These are phyloP conservation scores for Heliothis peltigera DNA, from an alignment of 2,888 invertebrate genomes.

Conservation along the genomic window DNA sequence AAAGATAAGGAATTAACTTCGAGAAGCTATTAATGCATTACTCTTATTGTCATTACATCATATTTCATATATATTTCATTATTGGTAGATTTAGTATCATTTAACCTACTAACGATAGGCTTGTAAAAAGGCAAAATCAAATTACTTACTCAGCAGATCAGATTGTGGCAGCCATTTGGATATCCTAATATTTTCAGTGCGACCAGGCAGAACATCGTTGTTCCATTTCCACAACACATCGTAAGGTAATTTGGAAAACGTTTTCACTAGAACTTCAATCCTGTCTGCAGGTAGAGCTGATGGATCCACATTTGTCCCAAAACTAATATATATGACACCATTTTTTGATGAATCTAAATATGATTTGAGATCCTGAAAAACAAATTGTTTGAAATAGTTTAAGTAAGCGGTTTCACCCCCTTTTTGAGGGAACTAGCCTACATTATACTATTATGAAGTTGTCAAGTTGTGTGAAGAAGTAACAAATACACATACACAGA, in stretches of 20 bases:
- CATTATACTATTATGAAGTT: too few species aligned
- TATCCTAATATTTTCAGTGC: slow-evolving; percentile 70
- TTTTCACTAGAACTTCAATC: slow-evolving; percentile 67
- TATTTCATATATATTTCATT: neutral
- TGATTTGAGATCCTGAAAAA: slow-evolving; percentile 68
- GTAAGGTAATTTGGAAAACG: slow-evolving; percentile 71
- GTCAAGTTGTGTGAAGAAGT: too few species aligned
- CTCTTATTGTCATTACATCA: neutral
- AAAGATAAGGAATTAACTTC: neutral
- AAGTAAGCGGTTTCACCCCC: too few species aligned
- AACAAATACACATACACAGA: too few species aligned
- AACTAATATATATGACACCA: slow-evolving; percentile 76
- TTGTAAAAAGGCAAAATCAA: neutral
- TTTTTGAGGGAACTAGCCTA: too few species aligned
- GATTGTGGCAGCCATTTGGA: slow-evolving; percentile 78
- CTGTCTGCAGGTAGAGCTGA: slow-evolving; percentile 65
- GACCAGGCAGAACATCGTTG: slow-evolving; percentile 67
- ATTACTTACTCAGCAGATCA: slow-evolving; percentile 69
- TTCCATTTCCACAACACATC: slow-evolving; percentile 79
- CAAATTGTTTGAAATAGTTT: too few species aligned
- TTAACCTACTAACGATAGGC: too few species aligned
- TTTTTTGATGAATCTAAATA: slow-evolving; percentile 71
- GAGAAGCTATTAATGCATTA: neutral
- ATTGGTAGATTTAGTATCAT: too few species aligned
- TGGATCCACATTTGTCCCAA: slow-evolving; percentile 74